Conservation (phyloP, 2,888 invertebrate genomes). For the Gonocerus acuteangulatus region DNA sequence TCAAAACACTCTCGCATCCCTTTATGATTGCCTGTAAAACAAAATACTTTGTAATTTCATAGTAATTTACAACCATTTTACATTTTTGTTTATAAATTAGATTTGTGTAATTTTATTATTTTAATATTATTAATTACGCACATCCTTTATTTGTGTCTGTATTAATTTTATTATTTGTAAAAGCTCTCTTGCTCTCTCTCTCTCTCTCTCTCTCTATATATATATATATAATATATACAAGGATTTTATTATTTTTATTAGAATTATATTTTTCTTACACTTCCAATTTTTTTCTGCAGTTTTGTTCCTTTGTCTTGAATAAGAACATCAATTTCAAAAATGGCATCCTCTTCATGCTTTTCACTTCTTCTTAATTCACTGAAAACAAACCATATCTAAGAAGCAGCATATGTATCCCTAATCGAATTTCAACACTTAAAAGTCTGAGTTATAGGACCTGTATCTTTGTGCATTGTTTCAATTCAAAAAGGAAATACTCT, state of each 20-base stretch:
- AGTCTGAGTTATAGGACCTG: too few species aligned
- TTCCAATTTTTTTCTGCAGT: conserved; percentile 13
- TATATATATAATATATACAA: not conserved
- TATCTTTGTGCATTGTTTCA: too few species aligned
- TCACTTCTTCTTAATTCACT: conserved; percentile 7
- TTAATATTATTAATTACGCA: too few species aligned
- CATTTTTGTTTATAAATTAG: not conserved
- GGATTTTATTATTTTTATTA: not conserved
- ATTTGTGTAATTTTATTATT: too few species aligned
- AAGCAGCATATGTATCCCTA: not conserved
- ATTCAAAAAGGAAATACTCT: too few species aligned
- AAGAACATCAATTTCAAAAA: not conserved
- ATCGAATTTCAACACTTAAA: too few species aligned
- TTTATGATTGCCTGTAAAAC: not conserved
- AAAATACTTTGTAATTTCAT: too few species aligned
- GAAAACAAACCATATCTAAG: not conserved
- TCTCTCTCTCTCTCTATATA: too few species aligned
- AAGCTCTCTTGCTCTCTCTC: too few species aligned
- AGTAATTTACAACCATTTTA: not conserved
- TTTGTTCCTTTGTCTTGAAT: not conserved
- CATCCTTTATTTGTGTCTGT: too few species aligned
- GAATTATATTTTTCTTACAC: conserved; percentile 2
- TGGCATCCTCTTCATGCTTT: not conserved
- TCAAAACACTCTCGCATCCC: conserved; percentile 1
- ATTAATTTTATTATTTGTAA: too few species aligned